Conservation (phyloP, 2,113 vertebrate species). For the Rhombomys opimus region DNA sequence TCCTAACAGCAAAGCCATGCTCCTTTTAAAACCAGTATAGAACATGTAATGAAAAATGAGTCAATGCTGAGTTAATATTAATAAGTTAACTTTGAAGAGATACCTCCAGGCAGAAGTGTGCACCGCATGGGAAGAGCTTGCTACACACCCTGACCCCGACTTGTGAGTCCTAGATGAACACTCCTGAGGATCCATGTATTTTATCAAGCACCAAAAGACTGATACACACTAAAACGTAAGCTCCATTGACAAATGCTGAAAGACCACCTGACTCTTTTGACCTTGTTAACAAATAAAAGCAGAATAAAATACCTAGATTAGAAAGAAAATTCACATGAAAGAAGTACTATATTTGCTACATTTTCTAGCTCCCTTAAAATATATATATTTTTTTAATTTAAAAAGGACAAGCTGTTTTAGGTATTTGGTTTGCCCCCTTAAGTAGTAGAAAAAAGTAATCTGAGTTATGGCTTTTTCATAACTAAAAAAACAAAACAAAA, state of each 20-base stretch:
- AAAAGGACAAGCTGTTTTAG: conserved; percentile 12
- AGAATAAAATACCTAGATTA: conserved; percentile 1
- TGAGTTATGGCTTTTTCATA: conserved; percentile 31
- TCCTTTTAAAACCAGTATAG: neutral
- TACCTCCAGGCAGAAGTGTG: neutral
- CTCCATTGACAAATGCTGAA: neutral
- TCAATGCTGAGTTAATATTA: conserved; percentile 5
- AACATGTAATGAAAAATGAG: conserved; percentile 29
- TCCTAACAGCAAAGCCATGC: neutral
- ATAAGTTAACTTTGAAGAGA: conserved; percentile 16
- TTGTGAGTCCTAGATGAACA: neutral
- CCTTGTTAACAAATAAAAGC: neutral
- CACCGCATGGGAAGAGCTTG: neutral
- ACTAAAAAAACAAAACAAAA: neutral
- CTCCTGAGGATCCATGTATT: neutral
- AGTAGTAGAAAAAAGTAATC: conserved; percentile 24
- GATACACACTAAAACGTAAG: neutral
- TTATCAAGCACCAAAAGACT: neutral
- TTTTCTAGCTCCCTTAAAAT: conserved; percentile 22
- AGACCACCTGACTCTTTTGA: neutral
- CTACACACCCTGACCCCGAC: neutral
- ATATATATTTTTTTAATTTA: conserved; percentile 56
- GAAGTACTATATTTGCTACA: neutral
- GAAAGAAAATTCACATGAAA: conserved; percentile 15
- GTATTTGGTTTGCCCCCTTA: neutral